Conservation (phyloP, 2,888 invertebrate genomes). For the Tipula confusa region DNA sequence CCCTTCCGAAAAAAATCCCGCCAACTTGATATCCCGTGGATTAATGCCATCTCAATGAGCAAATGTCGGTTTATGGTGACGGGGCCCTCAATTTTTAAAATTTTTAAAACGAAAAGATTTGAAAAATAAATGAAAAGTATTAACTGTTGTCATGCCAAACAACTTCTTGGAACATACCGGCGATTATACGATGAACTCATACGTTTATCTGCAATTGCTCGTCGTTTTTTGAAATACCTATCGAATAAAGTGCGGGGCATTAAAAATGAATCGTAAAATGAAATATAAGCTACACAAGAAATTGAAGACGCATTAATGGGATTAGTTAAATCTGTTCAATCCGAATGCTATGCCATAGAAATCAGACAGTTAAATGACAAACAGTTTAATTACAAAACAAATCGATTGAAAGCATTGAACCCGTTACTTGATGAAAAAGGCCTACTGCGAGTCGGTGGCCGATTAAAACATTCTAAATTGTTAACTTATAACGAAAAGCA, state of each 20-base stretch:
- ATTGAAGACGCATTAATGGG: neutral
- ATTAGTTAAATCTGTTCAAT: neutral
- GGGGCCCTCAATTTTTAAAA: no score
- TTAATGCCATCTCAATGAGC: no score
- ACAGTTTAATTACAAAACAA: neutral
- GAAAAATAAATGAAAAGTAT: neutral
- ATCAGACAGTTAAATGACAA: neutral
- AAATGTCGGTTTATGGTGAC: no score
- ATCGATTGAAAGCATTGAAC: neutral
- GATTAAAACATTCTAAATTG: neutral
- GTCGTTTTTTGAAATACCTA: neutral
- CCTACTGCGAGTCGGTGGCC: neutral
- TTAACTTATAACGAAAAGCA: neutral
- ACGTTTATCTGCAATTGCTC: neutral
- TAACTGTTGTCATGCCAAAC: neutral
- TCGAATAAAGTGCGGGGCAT: neutral
- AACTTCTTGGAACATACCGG: neutral
- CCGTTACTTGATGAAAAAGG: constrained; percentile 25
- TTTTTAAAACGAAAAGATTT: no score
- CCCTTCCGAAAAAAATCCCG: no score
- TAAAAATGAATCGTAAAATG: neutral
- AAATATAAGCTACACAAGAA: neutral
- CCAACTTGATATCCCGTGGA: no score
- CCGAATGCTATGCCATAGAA: neutral
- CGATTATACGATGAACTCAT: neutral